phyloP scores from a whole-genome alignment of 1,140 invertebrate genomes.

The Periplaneta americana region DNA sequence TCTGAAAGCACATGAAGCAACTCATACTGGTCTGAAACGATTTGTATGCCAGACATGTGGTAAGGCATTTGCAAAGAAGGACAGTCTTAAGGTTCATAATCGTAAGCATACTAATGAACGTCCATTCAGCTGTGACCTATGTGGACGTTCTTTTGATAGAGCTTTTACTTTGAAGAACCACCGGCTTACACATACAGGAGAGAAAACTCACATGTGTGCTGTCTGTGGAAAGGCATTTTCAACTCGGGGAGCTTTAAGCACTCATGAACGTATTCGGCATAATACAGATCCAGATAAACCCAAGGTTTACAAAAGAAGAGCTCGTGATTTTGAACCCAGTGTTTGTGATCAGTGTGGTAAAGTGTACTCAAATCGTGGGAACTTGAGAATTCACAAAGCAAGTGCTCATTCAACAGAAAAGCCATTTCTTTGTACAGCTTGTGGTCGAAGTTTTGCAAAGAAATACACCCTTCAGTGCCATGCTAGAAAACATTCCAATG shows the following conservation, averaged over 20 bases:
- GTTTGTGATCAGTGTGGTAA: constrained; percentile 16
- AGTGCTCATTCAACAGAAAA: constrained; percentile 2
- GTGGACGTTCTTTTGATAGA: constrained; percentile 49
- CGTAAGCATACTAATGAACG: constrained; percentile 21
- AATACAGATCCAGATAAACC: neutral
- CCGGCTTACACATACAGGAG: constrained; percentile 23
- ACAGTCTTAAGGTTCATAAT: constrained; percentile 23
- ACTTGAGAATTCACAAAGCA: constrained; percentile 12
- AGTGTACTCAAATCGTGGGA: constrained; percentile 14
- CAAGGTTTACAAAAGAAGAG: neutral
- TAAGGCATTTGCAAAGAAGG: constrained; percentile 22
- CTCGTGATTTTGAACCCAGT: constrained; percentile 1
- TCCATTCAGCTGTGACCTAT: constrained; percentile 36
- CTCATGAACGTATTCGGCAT: constrained; percentile 10
- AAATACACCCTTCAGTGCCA: constrained; percentile 17
- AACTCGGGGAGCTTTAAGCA: constrained; percentile 2
- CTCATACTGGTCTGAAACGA: constrained; percentile 22
- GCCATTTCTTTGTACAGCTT: constrained; percentile 2
- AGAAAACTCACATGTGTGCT: constrained; percentile 11
- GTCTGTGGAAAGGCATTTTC: constrained; percentile 13
- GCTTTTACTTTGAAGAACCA: constrained; percentile 46
- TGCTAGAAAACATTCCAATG: constrained; percentile 40
- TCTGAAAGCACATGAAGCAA: constrained; percentile 21
- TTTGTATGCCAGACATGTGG: constrained; percentile 22
- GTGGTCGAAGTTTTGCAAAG: constrained; percentile 7